Evolutionary conservation across 2,113 vertebrate genomes (phyloP).

Genomic region (Dicentrarchus labrax): DNA sequence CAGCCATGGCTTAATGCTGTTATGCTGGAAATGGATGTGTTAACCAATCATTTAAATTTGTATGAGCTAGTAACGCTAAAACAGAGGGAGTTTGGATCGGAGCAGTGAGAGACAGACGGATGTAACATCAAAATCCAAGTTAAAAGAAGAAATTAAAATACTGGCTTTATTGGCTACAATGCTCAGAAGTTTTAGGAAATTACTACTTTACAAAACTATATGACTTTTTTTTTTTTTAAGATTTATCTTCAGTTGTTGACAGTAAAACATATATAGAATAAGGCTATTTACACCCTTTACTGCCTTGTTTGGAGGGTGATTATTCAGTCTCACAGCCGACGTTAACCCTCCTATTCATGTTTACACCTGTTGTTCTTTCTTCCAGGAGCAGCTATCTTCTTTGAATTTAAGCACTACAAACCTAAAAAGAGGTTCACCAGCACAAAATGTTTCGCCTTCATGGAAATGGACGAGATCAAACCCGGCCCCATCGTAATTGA

Average conservation of each 20-base stretch:
- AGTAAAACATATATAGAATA: too few species aligned
- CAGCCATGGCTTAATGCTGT: too few species aligned
- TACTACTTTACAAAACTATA: background rate
- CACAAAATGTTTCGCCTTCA: constrained; percentile 99
- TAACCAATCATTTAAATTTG: too few species aligned
- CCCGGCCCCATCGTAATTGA: constrained; percentile 95
- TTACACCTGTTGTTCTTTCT: background rate
- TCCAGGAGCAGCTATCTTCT: constrained; percentile 97
- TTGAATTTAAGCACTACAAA: constrained; percentile 99
- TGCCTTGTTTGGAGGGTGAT: background rate
- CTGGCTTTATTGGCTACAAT: background rate
- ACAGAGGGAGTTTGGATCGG: too few species aligned
- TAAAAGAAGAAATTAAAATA: too few species aligned
- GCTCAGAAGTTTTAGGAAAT: background rate
- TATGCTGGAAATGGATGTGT: too few species aligned
- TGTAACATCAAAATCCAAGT: too few species aligned
- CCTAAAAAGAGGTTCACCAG: constrained; percentile 98
- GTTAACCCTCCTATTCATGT: background rate
- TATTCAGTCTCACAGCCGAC: background rate
- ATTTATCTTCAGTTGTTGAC: too few species aligned
- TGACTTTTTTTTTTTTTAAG: too few species aligned
- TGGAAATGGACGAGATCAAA: constrained; percentile 99
- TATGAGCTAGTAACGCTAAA: too few species aligned
- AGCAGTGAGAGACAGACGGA: too few species aligned
- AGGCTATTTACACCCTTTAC: background rate